Percentiles rank a stretch among this genome's conserved stretches.
Conservation (phyloP, 2,113 vertebrate genomes). For the Entosphenus tridentatus region DNA sequence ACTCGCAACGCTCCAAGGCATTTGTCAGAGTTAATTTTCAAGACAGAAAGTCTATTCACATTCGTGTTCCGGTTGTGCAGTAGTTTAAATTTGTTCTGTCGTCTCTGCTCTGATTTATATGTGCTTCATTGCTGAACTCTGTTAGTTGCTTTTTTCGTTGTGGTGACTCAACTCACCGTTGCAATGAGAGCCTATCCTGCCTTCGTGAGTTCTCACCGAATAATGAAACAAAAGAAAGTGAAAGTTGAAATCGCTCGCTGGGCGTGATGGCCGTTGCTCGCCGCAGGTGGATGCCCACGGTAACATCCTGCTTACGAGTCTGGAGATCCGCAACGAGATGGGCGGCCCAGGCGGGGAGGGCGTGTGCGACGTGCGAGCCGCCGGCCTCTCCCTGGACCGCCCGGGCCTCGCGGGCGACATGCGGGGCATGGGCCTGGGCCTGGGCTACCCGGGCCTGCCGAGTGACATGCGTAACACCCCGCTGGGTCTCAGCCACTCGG, state of each 20-base stretch:
- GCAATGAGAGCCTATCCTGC: no score
- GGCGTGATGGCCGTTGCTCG: constrained; percentile 12
- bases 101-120: no score
- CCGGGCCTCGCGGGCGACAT: constrained; percentile 61
- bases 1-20: no score
- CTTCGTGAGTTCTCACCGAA: neutral
- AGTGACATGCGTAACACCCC: constrained; percentile 32
- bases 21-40: no score
- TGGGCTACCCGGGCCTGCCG: constrained; percentile 32
- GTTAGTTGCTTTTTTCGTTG: no score
- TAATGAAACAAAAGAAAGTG: neutral
- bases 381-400: constrained; percentile 39
- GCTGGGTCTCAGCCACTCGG: neutral
- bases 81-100: no score
- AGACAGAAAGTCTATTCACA: no score
- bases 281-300: constrained; percentile 48
- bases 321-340: constrained; percentile 54
- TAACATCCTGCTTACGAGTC: constrained; percentile 51
- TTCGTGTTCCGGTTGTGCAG: no score
- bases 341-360: constrained; percentile 33
- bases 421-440: constrained; percentile 39
- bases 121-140: no score
- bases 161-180: no score
- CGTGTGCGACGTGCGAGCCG: constrained; percentile 28
- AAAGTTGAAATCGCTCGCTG: neutral